These are phyloP conservation scores for Bradypodion ventrale DNA, from an alignment of 2,797 vertebrate species.

Conservation along the genomic window DNA sequence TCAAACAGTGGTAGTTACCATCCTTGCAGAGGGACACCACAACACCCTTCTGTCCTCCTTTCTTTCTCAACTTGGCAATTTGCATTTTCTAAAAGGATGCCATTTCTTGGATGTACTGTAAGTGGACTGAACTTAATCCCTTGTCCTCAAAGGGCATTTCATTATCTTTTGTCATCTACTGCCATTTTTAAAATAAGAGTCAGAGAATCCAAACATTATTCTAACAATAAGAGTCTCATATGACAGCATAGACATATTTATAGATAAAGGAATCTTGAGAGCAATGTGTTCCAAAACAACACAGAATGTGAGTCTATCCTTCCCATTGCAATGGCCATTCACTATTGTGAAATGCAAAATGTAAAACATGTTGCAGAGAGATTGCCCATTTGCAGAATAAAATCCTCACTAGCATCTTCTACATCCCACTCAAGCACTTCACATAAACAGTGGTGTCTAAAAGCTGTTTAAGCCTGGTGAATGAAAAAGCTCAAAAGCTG, in stretches of 20 bases:
- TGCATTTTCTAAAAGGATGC: constrained; percentile 21
- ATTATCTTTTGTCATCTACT: constrained; percentile 30
- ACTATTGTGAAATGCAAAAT: not conserved
- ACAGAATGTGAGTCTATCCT: not conserved
- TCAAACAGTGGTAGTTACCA: rapidly evolving
- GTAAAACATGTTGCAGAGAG: not conserved
- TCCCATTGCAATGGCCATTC: not conserved
- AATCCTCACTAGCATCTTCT: not conserved
- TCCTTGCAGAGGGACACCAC: not conserved
- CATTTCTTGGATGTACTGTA: not conserved
- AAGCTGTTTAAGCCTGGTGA: not conserved
- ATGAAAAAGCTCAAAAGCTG: not conserved
- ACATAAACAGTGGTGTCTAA: not conserved
- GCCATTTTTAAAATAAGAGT: not conserved
- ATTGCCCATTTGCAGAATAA: not conserved
- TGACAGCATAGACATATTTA: not conserved
- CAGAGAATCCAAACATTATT: not conserved
- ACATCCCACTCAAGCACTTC: not conserved
- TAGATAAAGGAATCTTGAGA: not conserved
- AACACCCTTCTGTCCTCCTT: not conserved
- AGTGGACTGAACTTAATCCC: constrained; percentile 15
- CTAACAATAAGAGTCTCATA: constrained; percentile 2
- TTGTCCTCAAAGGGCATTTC: constrained; percentile 33
- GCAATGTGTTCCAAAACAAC: not conserved
- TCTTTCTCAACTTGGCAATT: constrained; percentile 16